Conservation (phyloP, 2,888 invertebrate species). For the Drosophila mayaguana region DNA sequence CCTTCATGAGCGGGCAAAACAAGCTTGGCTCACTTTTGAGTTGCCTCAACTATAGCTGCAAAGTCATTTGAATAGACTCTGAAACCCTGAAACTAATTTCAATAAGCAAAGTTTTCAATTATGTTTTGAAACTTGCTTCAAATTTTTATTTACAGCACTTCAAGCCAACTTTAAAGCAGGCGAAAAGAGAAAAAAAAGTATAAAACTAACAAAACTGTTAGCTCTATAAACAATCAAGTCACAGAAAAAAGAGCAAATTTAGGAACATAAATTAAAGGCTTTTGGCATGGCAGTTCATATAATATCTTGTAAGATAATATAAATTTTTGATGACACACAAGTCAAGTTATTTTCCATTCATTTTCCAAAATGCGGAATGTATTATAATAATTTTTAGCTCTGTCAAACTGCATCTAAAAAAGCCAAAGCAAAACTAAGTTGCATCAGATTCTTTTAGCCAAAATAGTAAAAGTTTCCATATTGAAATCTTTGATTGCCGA, state of each 20-base stretch:
- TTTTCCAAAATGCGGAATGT: no score
- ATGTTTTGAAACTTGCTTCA: background rate
- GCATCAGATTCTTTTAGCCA: background rate
- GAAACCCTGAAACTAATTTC: conserved; percentile 1
- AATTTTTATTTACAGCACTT: background rate
- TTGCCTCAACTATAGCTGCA: background rate
- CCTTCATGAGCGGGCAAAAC: no score
- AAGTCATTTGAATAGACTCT: background rate
- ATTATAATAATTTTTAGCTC: background rate
- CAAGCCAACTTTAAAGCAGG: background rate
- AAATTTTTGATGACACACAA: no score
- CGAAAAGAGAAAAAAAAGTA: background rate
- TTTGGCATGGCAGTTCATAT: no score
- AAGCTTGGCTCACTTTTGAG: background rate
- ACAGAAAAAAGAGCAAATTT: no score
- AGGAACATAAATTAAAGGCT: no score
- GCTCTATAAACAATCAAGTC: no score
- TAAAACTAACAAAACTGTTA: no score
- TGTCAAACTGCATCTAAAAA: background rate
- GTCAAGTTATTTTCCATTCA: no score
- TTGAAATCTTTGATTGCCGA: background rate
- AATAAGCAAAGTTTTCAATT: conserved; percentile 2
- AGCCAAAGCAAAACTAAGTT: background rate
- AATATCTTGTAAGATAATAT: no score
- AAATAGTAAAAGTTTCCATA: background rate